These are phyloP conservation scores for Ceuthmochares aereus DNA, from an alignment of 2,113 vertebrate species.

Conservation along the genomic window DNA sequence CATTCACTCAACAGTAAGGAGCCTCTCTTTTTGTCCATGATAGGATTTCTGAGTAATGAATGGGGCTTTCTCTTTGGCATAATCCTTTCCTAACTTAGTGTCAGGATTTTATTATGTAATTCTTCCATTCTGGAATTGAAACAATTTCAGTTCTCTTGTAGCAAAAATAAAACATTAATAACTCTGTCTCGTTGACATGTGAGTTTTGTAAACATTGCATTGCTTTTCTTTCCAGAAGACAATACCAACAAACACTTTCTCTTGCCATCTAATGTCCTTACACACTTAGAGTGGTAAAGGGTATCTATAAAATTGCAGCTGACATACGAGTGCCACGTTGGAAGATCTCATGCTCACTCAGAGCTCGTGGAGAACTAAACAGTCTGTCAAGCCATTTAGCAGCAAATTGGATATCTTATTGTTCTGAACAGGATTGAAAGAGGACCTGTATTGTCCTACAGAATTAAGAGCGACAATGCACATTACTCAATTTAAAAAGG, in stretches of 20 bases:
- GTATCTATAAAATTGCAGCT: constrained; percentile 35
- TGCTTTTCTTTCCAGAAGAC: constrained; percentile 31
- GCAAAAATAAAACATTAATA: constrained; percentile 43
- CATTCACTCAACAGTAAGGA: neutral
- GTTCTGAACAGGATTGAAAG: constrained; percentile 42
- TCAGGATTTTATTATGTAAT: constrained; percentile 37
- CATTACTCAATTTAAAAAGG: neutral
- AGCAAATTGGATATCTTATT: constrained; percentile 57
- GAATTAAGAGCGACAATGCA: constrained; percentile 58
- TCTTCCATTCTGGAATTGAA: constrained; percentile 26
- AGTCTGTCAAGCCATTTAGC: constrained; percentile 48
- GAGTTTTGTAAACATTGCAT: constrained; percentile 8
- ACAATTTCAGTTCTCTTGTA: constrained; percentile 5
- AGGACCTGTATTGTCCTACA: constrained; percentile 7
- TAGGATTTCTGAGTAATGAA: constrained; percentile 41
- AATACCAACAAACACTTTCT: constrained; percentile 41
- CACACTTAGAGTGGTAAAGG: constrained; percentile 37
- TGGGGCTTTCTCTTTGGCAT: constrained; percentile 43
- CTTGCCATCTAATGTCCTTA: constrained; percentile 39
- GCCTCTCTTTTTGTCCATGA: neutral
- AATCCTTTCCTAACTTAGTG: constrained; percentile 56
- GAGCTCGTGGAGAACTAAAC: constrained; percentile 26
- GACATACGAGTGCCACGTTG: neutral
- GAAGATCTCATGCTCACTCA: neutral
- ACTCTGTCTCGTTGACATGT: neutral